Conservation (phyloP, 2,888 invertebrate species). For the Ashinkailepas kermadecensis region DNA sequence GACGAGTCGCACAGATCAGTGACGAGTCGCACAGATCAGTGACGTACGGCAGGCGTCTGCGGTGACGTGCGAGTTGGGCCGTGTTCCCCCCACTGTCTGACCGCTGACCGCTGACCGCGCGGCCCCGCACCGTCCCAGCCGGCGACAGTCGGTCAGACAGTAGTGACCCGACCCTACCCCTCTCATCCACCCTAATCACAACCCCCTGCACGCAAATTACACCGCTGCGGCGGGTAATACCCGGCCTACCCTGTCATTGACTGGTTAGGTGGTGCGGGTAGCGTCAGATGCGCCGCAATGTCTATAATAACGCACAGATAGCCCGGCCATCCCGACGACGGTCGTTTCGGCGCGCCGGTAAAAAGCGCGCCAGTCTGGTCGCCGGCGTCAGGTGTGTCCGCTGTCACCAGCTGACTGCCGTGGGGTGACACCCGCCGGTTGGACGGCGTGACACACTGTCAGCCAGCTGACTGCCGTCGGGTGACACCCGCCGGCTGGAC, state of each 20-base stretch:
- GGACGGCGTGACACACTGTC: neutral
- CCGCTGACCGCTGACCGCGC: neutral
- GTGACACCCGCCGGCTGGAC: too few species aligned
- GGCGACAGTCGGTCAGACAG: neutral
- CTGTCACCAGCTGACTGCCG: neutral
- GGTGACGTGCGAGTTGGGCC: too few species aligned
- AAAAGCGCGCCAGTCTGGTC: neutral
- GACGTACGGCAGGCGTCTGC: too few species aligned
- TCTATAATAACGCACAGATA: neutral
- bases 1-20: too few species aligned
- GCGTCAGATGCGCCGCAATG: neutral
- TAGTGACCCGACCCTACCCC: neutral
- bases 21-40: too few species aligned
- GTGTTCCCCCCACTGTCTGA: neutral
- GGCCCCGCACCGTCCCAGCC: neutral
- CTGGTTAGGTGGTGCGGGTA: neutral
- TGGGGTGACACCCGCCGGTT: too few species aligned
- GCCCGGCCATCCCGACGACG: neutral
- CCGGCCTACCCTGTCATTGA: neutral
- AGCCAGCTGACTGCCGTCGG: too few species aligned
- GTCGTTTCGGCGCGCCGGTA: neutral
- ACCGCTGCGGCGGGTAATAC: neutral
- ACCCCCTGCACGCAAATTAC: constrained; percentile 17
- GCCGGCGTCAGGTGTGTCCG: neutral
- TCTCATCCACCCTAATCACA: neutral